Evolutionary conservation across 2,888 invertebrate species (phyloP).

Genomic region (Noctua comes): DNA sequence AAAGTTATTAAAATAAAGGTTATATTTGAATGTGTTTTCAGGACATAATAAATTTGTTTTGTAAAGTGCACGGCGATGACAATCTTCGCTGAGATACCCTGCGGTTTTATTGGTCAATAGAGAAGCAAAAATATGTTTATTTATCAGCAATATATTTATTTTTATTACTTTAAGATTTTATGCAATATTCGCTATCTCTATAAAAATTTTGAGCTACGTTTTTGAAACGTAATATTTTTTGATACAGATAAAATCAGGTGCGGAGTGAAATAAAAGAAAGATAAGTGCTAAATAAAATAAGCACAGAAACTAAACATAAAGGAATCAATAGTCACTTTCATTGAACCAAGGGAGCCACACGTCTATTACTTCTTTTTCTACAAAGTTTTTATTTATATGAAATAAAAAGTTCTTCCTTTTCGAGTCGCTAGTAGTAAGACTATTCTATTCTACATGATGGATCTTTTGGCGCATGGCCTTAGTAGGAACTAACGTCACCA

Average conservation of each 20-base stretch:
- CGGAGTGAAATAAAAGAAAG: conserved; percentile 12
- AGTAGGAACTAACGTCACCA: background rate
- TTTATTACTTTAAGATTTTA: conserved; percentile 58
- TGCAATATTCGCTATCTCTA: conserved; percentile 41
- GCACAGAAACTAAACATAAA: background rate
- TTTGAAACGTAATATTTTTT: conserved; percentile 39
- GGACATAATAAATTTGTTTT: conserved; percentile 69
- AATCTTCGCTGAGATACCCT: conserved; percentile 78
- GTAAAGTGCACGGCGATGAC: conserved; percentile 76
- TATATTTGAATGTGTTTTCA: conserved; percentile 55
- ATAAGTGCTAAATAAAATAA: background rate
- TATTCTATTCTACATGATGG: background rate
- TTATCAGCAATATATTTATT: conserved; percentile 67
- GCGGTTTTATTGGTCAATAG: conserved; percentile 80
- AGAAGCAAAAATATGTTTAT: conserved; percentile 69
- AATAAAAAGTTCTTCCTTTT: background rate
- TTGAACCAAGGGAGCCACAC: background rate
- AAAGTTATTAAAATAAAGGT: conserved; percentile 55
- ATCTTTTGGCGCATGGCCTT: background rate
- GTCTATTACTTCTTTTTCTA: background rate
- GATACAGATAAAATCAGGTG: conserved; percentile 22
- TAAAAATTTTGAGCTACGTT: conserved; percentile 21
- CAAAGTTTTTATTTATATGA: background rate
- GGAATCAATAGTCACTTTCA: background rate
- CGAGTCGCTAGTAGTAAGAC: background rate